Conservation (phyloP, 2,113 vertebrate species). For the Sphaerodactylus townsendi region DNA sequence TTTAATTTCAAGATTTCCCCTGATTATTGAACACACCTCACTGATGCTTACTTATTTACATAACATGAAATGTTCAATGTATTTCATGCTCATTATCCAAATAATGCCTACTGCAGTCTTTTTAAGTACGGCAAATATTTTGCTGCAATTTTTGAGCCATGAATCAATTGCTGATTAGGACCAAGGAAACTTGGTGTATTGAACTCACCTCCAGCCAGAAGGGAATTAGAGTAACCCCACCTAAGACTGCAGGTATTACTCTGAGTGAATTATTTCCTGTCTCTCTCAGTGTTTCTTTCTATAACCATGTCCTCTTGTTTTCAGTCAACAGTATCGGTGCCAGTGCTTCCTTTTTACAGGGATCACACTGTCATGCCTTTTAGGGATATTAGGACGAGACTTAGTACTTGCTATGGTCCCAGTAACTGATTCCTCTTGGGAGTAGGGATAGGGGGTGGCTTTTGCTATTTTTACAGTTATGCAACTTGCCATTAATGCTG, state of each 20-base stretch:
- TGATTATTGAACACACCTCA: too few relatives aligned
- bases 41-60: too few relatives aligned
- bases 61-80: neutral
- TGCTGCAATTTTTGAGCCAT: neutral
- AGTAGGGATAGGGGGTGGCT: neutral
- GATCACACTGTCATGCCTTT: neutral
- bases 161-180: neutral
- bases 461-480: neutral
- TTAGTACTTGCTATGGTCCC: neutral
- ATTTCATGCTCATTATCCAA: neutral
- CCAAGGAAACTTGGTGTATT: neutral
- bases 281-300: neutral
- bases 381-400: neutral
- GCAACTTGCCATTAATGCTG: slow-evolving; percentile 1
- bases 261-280: neutral
- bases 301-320: neutral
- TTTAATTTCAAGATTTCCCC: too few relatives aligned
- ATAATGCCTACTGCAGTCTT: neutral
- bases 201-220: neutral
- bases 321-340: neutral
- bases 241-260: neutral
- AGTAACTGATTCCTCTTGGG: neutral
- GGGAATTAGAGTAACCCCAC: too few relatives aligned
- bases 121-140: neutral
- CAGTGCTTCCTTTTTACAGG: neutral